Evolutionary conservation across 1,140 invertebrate species (phyloP), one percentile per base, ranked within the genome.

Genomic region (Ephestia elutella): DNA sequence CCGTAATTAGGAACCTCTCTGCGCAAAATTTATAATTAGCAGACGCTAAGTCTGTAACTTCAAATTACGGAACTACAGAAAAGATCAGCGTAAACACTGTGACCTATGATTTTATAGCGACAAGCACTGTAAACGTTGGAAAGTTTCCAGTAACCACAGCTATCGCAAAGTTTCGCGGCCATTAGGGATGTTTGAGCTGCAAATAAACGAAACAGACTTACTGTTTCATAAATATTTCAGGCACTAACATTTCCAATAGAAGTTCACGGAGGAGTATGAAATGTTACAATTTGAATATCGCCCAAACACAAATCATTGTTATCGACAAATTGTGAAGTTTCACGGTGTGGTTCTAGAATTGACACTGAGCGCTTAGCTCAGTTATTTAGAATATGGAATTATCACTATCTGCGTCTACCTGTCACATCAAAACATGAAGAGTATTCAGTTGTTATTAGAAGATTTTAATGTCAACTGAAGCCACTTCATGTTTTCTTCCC

Each of bases 271-370:
- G 4, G 32, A 35, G 2, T 35, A 10, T 44, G 38, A 15, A 17
- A 44, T 44, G 2, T 15, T 3, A 44, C 38, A 11, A 35, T 35
- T 35, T 13, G 32, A 35, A 35, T 25, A 25, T 25, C 21, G 21
- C 21, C 21, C 21, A 11, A 20, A 20, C 17, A 17, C 17, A 50
- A 50, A 50, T 50, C 7, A 50, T 20, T 50, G 19, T 20, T 50
- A 20, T 50, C 18, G 48, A 49, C 48, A 49, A 20, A 50, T 50
- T 50, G 49, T 50, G 19, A 50, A 35, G 32, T 25, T 25, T 25
- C 21, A 3, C 21, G 21, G 21, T 7, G 21, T 25, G 21, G 21
- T 25, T 25, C 21, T 5, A 35, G 9, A 35, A 35, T 11, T 35
- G 10, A 35, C n/a, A n/a, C n/a, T 35, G 9, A 35, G 13, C n/a